Percentiles rank a stretch among this genome's conserved stretches.
Conservation (phyloP, 2,888 invertebrate genomes). For the Drosophila cognata region DNA sequence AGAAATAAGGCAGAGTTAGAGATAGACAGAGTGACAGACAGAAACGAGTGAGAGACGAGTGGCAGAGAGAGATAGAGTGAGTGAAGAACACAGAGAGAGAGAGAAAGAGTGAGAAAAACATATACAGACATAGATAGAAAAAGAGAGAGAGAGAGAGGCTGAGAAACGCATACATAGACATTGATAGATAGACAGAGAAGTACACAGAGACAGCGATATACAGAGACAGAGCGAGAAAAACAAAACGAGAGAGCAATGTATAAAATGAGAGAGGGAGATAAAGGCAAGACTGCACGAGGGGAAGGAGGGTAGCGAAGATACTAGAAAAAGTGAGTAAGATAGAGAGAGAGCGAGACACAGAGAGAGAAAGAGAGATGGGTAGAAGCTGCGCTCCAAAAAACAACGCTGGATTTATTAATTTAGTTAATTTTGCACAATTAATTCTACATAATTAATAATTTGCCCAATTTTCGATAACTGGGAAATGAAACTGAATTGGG, state of each 20-base stretch:
- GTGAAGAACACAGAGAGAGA: no score
- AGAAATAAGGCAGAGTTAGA: not conserved
- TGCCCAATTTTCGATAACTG: constrained; percentile 3
- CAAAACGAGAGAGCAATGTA: accelerated
- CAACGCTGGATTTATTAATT: constrained; percentile 37
- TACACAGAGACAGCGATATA: not conserved
- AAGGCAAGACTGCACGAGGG: not conserved
- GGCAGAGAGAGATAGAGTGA: not conserved
- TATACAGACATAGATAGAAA: no score
- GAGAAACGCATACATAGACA: no score
- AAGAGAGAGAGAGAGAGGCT: no score
- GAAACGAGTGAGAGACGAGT: not conserved
- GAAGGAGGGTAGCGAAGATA: not conserved
- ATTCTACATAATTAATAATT: constrained; percentile 76
- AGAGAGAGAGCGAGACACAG: not conserved
- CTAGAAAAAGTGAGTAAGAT: accelerated
- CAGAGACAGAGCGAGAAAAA: not conserved
- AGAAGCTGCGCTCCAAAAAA: not conserved
- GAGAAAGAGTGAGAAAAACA: not conserved
- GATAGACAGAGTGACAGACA: not conserved
- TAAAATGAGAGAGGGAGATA: not conserved
- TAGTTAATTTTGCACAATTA: constrained; percentile 72
- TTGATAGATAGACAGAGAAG: no score
- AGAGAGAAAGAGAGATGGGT: not conserved
- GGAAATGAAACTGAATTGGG: not conserved